Percentiles rank a stretch among this genome's conserved stretches.
These are phyloP conservation scores for Lochmaea capreae DNA, from an alignment of 2,888 invertebrate genomes.

Conservation along the genomic window DNA sequence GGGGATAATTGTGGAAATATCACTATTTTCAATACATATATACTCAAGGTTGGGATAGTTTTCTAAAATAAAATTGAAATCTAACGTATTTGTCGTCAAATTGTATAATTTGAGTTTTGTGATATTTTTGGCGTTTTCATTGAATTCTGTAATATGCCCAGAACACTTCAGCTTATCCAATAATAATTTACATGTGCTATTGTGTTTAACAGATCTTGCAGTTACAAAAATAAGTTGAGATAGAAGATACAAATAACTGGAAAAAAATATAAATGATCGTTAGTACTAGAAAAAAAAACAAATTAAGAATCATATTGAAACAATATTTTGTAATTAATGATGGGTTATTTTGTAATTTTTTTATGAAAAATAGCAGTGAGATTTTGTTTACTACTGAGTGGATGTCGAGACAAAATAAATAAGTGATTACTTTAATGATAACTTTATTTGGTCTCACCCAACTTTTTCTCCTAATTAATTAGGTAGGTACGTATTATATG, in stretches of 20 bases:
- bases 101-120: conserved; percentile 14
- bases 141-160: neutral
- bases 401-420: too few species aligned
- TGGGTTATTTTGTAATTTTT: too few species aligned
- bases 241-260: neutral
- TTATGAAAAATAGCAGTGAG: too few species aligned
- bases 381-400: too few species aligned
- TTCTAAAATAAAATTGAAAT: conserved; percentile 40
- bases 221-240: conserved; percentile 4
- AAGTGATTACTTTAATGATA: too few species aligned
- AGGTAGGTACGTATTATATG: too few species aligned
- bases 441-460: too few species aligned
- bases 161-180: neutral
- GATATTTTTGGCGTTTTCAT: conserved; percentile 1
- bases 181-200: neutral
- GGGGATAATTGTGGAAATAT: neutral
- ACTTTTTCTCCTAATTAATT: too few species aligned
- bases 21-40: conserved; percentile 37
- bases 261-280: neutral
- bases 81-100: conserved; percentile 24
- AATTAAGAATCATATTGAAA: too few species aligned
- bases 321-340: too few species aligned
- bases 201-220: neutral
- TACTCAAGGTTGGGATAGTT: conserved; percentile 44
- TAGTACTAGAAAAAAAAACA: neutral